These are phyloP conservation scores for Zaprionus obscuricornis DNA, from an alignment of 2,888 invertebrate species.

Conservation along the genomic window DNA sequence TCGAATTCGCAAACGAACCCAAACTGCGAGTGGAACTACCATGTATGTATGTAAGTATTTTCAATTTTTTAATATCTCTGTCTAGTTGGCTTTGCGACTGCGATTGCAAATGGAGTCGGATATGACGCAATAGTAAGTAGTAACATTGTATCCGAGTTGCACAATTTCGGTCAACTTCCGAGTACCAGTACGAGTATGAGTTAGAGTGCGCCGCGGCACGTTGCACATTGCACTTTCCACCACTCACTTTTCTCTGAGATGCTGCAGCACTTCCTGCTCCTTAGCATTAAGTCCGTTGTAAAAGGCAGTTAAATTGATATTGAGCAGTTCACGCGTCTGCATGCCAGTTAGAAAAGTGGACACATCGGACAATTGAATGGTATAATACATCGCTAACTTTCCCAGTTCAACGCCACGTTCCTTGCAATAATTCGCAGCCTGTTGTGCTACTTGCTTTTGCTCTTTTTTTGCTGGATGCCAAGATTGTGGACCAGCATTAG, in stretches of 20 bases:
- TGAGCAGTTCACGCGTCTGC: constrained; percentile 86
- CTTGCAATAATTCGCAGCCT: constrained; percentile 88
- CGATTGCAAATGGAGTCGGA: constrained; percentile 47
- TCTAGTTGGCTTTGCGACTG: neutral
- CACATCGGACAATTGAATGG: constrained; percentile 86
- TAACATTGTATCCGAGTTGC: constrained; percentile 80
- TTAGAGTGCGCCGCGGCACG: neutral
- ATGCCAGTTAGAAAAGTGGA: constrained; percentile 91
- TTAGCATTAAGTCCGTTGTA: constrained; percentile 87
- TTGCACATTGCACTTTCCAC: constrained; percentile 26
- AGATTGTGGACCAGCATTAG: constrained; percentile 88
- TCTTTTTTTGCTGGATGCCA: constrained; percentile 92
- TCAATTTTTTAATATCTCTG: neutral
- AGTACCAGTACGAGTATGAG: constrained; percentile 40
- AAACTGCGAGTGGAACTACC: constrained; percentile 13
- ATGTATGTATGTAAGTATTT: constrained; percentile 4
- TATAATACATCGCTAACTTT: constrained; percentile 88
- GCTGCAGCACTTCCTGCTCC: constrained; percentile 87
- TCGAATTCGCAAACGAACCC: constrained; percentile 8
- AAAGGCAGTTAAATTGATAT: constrained; percentile 87
- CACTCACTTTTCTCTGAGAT: constrained; percentile 87
- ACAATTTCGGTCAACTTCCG: constrained; percentile 73
- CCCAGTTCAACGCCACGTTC: constrained; percentile 87
- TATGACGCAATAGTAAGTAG: constrained; percentile 56
- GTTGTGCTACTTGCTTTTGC: constrained; percentile 60